phyloP scores from a whole-genome alignment of 2,888 invertebrate species.

The Ecliptopera silaceata region DNA sequence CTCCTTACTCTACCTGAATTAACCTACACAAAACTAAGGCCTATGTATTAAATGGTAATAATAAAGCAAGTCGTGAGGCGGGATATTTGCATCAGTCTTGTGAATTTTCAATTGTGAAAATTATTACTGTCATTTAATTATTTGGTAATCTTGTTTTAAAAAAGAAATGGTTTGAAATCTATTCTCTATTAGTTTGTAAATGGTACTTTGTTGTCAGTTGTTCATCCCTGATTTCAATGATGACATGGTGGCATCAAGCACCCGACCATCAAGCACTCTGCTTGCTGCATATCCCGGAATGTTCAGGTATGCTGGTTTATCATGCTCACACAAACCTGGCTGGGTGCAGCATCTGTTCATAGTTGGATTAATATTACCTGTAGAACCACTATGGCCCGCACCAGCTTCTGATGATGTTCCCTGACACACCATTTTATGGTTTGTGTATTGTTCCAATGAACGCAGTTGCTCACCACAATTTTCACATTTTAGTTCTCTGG shows the following conservation, averaged over 20 bases:
- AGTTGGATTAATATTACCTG: slow-evolving; percentile 38
- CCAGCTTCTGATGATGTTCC: slow-evolving; percentile 59
- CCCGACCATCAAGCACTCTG: slow-evolving; percentile 73
- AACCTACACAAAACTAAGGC: slow-evolving; percentile 69
- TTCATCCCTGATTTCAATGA: slow-evolving; percentile 78
- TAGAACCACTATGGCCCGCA: slow-evolving; percentile 55
- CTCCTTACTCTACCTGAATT: slow-evolving; percentile 60
- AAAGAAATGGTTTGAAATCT: slow-evolving; percentile 60
- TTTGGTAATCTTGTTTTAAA: slow-evolving; percentile 76
- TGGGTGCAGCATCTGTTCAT: slow-evolving; percentile 74
- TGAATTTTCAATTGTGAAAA: slow-evolving; percentile 81
- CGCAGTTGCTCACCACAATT: slow-evolving; percentile 79
- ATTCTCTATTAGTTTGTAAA: slow-evolving; percentile 42
- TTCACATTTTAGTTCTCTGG: slow-evolving; percentile 79
- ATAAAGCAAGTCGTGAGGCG: slow-evolving; percentile 84
- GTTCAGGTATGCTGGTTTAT: slow-evolving; percentile 79
- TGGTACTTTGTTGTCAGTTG: slow-evolving; percentile 66
- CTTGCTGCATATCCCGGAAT: slow-evolving; percentile 78
- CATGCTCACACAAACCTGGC: slow-evolving; percentile 79
- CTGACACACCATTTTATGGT: slow-evolving; percentile 78
- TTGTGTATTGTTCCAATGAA: slow-evolving; percentile 78
- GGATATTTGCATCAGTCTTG: slow-evolving; percentile 84
- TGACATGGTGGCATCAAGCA: slow-evolving; percentile 75
- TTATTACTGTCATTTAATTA: slow-evolving; percentile 76
- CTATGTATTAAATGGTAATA: slow-evolving; percentile 80